Conservation (phyloP, 2,888 invertebrate species). For the Luffia ferchaultella region DNA sequence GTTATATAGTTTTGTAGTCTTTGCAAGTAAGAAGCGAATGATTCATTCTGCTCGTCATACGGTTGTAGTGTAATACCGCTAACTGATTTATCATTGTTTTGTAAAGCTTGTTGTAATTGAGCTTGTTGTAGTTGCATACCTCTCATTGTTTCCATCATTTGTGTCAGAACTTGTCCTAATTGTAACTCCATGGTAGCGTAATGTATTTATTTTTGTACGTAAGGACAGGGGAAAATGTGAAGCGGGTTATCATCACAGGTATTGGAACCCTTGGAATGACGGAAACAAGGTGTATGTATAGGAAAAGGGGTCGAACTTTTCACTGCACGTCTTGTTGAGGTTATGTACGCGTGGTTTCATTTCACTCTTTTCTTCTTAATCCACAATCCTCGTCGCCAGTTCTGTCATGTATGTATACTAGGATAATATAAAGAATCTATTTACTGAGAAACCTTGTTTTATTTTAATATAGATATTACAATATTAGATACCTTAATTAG, state of each 20-base stretch:
- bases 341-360: background rate
- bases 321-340: background rate
- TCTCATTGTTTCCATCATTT: background rate
- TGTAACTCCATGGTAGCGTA: background rate
- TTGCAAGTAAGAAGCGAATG: background rate
- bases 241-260: background rate
- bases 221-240: background rate
- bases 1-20: background rate
- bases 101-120: background rate
- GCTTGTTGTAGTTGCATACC: background rate
- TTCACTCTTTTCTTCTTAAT: background rate
- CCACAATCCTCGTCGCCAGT: background rate
- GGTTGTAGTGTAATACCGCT: background rate
- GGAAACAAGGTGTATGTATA: background rate
- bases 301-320: background rate
- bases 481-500: too few species aligned
- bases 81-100: background rate
- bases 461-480: too few species aligned
- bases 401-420: background rate
- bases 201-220: background rate
- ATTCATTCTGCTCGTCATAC: conserved; percentile 4
- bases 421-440: too few species aligned
- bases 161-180: background rate
- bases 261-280: background rate
- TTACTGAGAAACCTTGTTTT: too few species aligned